Conservation (phyloP, 2,888 invertebrate species). For the Incurvaria masculella region DNA sequence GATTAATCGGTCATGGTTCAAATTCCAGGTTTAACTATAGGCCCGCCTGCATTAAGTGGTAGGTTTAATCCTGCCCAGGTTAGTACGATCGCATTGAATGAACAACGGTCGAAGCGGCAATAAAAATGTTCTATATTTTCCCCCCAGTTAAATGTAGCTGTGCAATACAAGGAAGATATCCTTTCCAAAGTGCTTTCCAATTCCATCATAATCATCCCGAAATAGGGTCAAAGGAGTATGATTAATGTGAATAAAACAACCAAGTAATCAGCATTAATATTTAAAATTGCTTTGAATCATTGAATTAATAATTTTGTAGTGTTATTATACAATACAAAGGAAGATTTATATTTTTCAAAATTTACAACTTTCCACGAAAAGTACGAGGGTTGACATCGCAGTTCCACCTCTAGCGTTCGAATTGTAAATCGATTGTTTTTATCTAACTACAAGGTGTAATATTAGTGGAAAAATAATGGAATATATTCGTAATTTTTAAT, state of each 20-base stretch:
- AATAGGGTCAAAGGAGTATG: too few species aligned
- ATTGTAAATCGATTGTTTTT: background rate
- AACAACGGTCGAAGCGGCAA: too few species aligned
- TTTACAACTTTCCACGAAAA: constrained; percentile 26
- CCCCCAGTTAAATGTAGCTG: too few species aligned
- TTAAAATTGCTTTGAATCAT: constrained; percentile 57
- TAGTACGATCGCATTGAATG: too few species aligned
- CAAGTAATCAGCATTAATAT: constrained; percentile 54
- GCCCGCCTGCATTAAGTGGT: too few species aligned
- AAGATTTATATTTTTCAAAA: constrained; percentile 43
- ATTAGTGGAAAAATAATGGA: background rate
- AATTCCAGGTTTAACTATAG: too few species aligned
- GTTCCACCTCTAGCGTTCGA: background rate
- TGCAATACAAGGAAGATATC: too few species aligned
- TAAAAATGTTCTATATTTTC: too few species aligned
- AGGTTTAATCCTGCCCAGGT: too few species aligned
- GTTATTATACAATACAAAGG: constrained; percentile 56
- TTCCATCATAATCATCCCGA: too few species aligned
- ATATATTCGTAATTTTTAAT: background rate
- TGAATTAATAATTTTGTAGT: constrained; percentile 37
- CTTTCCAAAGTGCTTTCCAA: too few species aligned
- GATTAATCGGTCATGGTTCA: too few species aligned
- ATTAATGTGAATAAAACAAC: constrained; percentile 34
- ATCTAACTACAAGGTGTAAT: constrained; percentile 1
- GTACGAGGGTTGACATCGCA: background rate